Base-by-base conservation (phyloP, 2,113 vertebrate species). In the Alethe castanea region DNA sequence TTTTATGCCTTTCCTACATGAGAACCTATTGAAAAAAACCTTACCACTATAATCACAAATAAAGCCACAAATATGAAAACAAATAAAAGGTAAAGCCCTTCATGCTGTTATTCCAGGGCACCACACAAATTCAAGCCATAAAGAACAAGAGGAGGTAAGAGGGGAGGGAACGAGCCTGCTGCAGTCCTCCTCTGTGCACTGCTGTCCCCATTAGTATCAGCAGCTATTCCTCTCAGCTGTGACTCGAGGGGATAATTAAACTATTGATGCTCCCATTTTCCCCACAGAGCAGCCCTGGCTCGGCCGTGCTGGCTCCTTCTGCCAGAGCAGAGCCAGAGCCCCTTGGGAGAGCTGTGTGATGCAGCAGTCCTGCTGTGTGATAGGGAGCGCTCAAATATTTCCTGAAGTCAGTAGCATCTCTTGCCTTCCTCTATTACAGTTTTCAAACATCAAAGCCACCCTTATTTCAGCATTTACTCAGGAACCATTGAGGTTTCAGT, bases 171-270 rank as follows among this genome's bases (percentile, higher is more conserved):
- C 3, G 19, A 93, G 67, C 50, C 12, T 8, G 28, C 54, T 36
- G 12, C 44, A 45, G 10, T 2, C 7, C 19, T 77, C 11, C 72
- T n/a, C 45, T 44, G 33, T 11, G 29, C n/a, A 8, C 73, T 60
- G 65, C 81, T 59, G 33, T 88, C 45, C 62, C 84, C 76, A 19
- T 85, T 67, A 78, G 72, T 11, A 36, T 17, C 67, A 81, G 79
- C 80, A 78, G 87, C 81, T 71, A 61, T 62, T 88, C 36, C 48
- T 83, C 73, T 50, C 54, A 44, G 35, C 14, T 64, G n/a, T n/a
- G 69, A 17, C 92, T 54, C 88, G 5, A 31, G 88, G 90, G 94
- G 92, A 79, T 92, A 65, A 97, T 94, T 94, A 84, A 95, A 81
- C 73, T 52, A 24, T 62, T 8, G 33, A 83, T 87, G 73, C 85